Evolutionary conservation across 2,888 invertebrate genomes (phyloP).

Genomic region (Esperia sulphurella): DNA sequence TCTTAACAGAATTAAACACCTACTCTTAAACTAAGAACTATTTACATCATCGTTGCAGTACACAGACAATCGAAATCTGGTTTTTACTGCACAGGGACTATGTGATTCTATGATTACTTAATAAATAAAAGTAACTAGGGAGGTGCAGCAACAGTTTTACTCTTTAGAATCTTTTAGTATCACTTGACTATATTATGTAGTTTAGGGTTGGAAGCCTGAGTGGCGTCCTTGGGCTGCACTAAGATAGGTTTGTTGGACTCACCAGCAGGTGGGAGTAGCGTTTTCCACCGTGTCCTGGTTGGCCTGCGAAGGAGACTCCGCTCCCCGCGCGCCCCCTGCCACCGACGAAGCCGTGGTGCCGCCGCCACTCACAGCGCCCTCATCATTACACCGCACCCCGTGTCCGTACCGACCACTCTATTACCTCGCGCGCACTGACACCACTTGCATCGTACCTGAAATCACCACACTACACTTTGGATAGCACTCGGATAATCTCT

Average conservation of each 20-base stretch:
- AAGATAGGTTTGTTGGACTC: conserved; percentile 26
- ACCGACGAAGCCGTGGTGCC: conserved; percentile 77
- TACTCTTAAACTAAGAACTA: too few species aligned
- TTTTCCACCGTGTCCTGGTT: conserved; percentile 76
- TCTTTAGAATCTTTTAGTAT: too few species aligned
- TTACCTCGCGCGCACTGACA: conserved; percentile 76
- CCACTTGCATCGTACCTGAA: conserved; percentile 71
- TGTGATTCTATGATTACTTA: too few species aligned
- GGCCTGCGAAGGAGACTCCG: conserved; percentile 78
- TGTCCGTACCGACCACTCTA: conserved; percentile 42
- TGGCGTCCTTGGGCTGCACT: too few species aligned
- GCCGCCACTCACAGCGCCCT: conserved; percentile 75
- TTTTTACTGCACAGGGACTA: too few species aligned
- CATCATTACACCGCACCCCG: conserved; percentile 75
- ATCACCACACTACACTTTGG: conserved; percentile 40
- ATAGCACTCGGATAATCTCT: conserved; percentile 4
- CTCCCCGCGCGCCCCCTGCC: conserved; percentile 77
- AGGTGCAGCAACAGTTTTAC: too few species aligned
- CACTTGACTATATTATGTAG: too few species aligned
- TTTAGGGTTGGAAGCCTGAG: too few species aligned
- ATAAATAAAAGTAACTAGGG: too few species aligned
- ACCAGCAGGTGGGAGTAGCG: conserved; percentile 76
- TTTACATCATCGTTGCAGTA: too few species aligned
- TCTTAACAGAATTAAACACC: too few species aligned
- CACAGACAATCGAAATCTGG: too few species aligned